phyloP scores from a whole-genome alignment of 1,140 invertebrate species.

The Brachionus paranguensis region DNA sequence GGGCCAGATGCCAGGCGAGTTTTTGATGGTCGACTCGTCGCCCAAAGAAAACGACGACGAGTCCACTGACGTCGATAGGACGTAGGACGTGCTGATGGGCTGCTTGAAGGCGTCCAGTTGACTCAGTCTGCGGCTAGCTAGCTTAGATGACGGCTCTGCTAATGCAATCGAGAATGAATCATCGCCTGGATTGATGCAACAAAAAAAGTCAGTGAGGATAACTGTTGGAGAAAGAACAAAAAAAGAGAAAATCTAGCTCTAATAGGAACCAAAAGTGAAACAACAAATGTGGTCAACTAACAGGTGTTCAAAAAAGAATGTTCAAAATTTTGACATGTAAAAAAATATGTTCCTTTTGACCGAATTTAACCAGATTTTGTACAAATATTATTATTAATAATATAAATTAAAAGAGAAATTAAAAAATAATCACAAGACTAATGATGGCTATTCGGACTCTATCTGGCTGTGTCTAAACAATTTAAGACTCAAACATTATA shows the following conservation, averaged over 20 bases:
- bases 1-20: not conserved
- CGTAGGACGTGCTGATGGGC: not conserved
- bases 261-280: not conserved
- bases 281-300: not conserved
- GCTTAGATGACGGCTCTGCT: not conserved
- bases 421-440: too few relatives aligned
- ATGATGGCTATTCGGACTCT: too few relatives aligned
- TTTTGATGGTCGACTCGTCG: not conserved
- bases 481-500: too few relatives aligned
- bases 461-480: too few relatives aligned
- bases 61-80: not conserved
- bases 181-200: conserved; percentile 20
- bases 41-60: not conserved
- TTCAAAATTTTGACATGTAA: too few relatives aligned
- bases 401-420: too few relatives aligned
- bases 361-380: too few relatives aligned
- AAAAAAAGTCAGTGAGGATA: not conserved
- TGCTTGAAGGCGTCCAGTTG: not conserved
- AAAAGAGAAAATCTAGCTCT: not conserved
- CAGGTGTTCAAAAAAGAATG: not conserved
- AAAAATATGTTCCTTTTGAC: too few relatives aligned
- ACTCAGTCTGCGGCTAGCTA: not conserved
- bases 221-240: not conserved
- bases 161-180: conserved; percentile 4
- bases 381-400: too few relatives aligned